These are phyloP conservation scores for Coboldia fuscipes DNA, from an alignment of 1,140 invertebrate genomes.

Conservation along the genomic window DNA sequence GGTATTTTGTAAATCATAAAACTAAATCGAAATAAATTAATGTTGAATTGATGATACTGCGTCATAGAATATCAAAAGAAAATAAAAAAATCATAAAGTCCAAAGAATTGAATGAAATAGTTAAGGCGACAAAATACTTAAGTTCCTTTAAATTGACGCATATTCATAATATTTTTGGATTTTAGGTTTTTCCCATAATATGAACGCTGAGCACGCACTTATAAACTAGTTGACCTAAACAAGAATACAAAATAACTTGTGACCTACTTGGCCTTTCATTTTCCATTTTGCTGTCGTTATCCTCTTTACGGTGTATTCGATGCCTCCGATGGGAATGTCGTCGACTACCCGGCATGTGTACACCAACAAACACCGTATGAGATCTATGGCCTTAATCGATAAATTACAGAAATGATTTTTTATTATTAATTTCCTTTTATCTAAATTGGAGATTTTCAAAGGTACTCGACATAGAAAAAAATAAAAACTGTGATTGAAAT, in stretches of 20 bases:
- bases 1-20: slow-evolving; percentile 1
- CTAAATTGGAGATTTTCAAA: not conserved
- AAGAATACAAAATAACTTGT: no score
- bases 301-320: slow-evolving; percentile 41
- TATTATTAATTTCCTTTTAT: not conserved
- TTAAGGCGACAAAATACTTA: not conserved
- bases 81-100: not conserved
- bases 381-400: slow-evolving; percentile 52
- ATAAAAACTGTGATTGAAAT: slow-evolving; percentile 28
- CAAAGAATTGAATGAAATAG: not conserved
- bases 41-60: not conserved
- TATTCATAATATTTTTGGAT: no score
- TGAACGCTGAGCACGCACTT: no score
- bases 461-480: not conserved
- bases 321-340: slow-evolving; percentile 53
- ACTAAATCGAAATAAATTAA: not conserved
- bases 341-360: slow-evolving; percentile 57
- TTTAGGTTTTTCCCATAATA: no score
- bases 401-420: not conserved
- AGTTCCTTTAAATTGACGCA: not conserved
- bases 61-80: not conserved
- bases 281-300: slow-evolving; percentile 19
- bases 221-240: no score
- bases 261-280: slow-evolving; percentile 39
- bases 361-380: slow-evolving; percentile 72